Evolutionary conservation across 2,113 vertebrate species (phyloP).

Genomic region (Rutilus rutilus): DNA sequence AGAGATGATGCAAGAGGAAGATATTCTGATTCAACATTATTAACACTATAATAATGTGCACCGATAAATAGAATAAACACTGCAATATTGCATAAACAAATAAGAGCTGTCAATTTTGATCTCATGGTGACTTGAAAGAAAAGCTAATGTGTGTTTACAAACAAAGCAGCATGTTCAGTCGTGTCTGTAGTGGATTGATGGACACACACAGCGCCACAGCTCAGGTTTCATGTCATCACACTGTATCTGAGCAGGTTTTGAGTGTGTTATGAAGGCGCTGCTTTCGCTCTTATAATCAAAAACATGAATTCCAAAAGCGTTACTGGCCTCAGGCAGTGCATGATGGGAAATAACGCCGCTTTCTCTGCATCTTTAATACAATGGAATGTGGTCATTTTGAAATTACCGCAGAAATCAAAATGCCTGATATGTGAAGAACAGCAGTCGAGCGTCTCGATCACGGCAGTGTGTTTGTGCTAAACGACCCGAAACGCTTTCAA

Average conservation of each 20-base stretch:
- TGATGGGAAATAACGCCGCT: constrained; percentile 12
- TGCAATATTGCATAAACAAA: too few relatives aligned
- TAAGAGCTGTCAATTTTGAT: too few relatives aligned
- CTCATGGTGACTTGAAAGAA: too few relatives aligned
- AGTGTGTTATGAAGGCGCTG: background rate
- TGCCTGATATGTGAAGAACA: background rate
- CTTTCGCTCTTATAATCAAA: background rate
- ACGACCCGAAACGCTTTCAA: background rate
- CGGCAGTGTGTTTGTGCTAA: background rate
- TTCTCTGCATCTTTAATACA: background rate
- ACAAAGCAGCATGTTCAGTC: background rate
- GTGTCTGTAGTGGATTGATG: background rate
- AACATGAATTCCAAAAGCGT: background rate
- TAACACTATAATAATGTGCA: too few relatives aligned
- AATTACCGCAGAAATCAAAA: background rate
- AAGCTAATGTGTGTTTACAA: background rate
- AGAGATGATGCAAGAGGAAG: too few relatives aligned
- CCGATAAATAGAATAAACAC: too few relatives aligned
- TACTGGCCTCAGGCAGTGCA: background rate
- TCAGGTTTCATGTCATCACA: background rate
- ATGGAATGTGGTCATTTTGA: background rate
- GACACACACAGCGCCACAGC: background rate
- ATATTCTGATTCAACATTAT: too few relatives aligned
- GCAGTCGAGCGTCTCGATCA: background rate
- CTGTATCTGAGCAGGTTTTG: background rate